Conservation (phyloP, 1,140 invertebrate species). For the Apis mellifera region DNA sequence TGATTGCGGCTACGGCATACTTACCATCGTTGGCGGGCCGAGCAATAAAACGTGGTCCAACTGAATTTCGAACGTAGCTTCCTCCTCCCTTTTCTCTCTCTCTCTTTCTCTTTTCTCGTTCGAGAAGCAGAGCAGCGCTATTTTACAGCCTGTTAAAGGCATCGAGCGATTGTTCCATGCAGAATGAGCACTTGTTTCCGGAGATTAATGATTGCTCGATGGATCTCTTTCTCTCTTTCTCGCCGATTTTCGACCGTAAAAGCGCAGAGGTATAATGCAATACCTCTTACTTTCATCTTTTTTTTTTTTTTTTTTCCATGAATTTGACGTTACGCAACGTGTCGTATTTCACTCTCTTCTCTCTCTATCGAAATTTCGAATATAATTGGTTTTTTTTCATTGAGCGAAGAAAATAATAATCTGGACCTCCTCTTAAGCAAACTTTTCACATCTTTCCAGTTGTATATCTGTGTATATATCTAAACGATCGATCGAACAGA, state of each 20-base stretch:
- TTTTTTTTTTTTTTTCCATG: neutral
- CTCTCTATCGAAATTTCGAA: neutral
- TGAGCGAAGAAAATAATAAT: neutral
- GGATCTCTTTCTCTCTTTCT: neutral
- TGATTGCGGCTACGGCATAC: slow-evolving; percentile 58
- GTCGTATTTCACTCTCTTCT: neutral
- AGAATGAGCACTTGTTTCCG: neutral
- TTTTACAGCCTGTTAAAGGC: neutral
- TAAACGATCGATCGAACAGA: no score
- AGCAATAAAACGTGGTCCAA: slow-evolving; percentile 9
- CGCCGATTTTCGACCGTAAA: neutral
- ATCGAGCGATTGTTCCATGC: neutral
- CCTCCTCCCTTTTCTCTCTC: neutral
- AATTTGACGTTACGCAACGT: neutral
- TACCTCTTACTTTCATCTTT: neutral
- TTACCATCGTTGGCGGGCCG: slow-evolving; percentile 9
- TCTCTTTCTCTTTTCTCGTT: neutral
- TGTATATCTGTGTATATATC: neutral
- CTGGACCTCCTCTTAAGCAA: neutral
- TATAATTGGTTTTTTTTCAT: neutral
- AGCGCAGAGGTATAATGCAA: neutral
- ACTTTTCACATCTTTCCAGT: neutral
- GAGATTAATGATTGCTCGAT: slow-evolving; percentile 11
- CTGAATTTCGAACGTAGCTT: slow-evolving; percentile 36
- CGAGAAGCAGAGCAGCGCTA: neutral